Evolutionary conservation across 2,888 invertebrate species (phyloP).

Genomic region (Lasioglossum malachurum): DNA sequence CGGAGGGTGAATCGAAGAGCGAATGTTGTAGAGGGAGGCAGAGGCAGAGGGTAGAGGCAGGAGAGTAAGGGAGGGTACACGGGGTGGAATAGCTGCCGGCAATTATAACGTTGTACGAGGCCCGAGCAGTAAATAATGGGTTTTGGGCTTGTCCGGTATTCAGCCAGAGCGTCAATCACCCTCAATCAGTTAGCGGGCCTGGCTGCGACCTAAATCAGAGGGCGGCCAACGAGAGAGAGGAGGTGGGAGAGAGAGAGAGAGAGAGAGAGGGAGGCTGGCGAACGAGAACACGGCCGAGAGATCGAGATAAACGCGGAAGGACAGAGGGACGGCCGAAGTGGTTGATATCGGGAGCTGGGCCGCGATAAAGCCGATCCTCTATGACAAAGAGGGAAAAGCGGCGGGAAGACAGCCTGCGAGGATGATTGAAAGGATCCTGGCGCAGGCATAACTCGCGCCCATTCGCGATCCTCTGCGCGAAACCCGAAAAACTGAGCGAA

Average conservation of each 20-base stretch:
- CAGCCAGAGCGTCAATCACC: constrained; percentile 83
- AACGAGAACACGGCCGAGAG: constrained; percentile 59
- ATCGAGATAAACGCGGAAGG: constrained; percentile 61
- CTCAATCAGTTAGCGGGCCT: constrained; percentile 81
- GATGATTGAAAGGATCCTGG: constrained; percentile 45
- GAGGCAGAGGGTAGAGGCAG: neutral
- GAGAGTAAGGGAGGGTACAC: constrained; percentile 9
- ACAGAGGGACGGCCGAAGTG: constrained; percentile 41
- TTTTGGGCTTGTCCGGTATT: constrained; percentile 81
- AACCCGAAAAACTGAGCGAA: neutral
- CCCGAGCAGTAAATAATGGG: constrained; percentile 81
- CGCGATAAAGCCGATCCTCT: constrained; percentile 58
- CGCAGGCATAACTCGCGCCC: neutral
- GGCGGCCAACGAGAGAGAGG: constrained; percentile 30
- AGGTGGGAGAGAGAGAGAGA: neutral
- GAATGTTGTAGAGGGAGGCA: constrained; percentile 8
- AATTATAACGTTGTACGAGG: constrained; percentile 81
- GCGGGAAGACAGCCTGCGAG: constrained; percentile 30
- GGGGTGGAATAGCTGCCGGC: constrained; percentile 77
- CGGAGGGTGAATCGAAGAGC: constrained; percentile 37
- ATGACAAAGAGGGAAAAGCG: constrained; percentile 63
- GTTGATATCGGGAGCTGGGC: constrained; percentile 60
- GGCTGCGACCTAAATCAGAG: constrained; percentile 80
- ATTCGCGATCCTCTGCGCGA: neutral
- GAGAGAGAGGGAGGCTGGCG: constrained; percentile 45